Conservation (phyloP, 2,113 vertebrate species). For the Centrocercus urophasianus region DNA sequence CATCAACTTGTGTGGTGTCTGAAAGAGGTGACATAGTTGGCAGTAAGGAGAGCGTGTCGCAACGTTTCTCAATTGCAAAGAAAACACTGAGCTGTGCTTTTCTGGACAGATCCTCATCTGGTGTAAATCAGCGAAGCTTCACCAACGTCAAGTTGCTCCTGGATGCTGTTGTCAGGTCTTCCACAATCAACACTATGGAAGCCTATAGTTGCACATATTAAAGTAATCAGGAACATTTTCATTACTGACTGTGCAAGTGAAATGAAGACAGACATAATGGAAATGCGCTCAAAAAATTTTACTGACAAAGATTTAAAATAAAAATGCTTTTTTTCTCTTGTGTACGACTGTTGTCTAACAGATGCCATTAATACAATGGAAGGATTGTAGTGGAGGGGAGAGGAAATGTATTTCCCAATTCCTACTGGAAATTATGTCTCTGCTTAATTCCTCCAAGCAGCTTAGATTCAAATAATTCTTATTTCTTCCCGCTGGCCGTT, state of each 20-base stretch:
- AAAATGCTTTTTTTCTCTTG: neutral
- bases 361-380: conserved; percentile 53
- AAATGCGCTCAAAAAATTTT: conserved; percentile 40
- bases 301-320: conserved; percentile 41
- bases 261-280: conserved; percentile 56
- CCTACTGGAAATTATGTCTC: conserved; percentile 60
- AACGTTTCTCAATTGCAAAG: neutral
- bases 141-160: conserved; percentile 25
- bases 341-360: conserved; percentile 32
- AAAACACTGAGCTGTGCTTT: neutral
- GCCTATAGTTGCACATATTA: conserved; percentile 39
- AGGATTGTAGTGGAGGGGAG: conserved; percentile 38
- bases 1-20: neutral
- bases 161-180: neutral
- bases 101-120: neutral
- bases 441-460: conserved; percentile 56
- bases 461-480: conserved; percentile 17
- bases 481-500: neutral
- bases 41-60: neutral
- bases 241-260: conserved; percentile 53
- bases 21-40: neutral
- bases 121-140: neutral
- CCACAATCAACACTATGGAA: neutral
- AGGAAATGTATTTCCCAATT: conserved; percentile 65
- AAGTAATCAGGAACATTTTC: conserved; percentile 50